These are phyloP conservation scores for Umimayanthus chanpuru DNA, from an alignment of 92 coral and sea anemone species.

Conservation along the genomic window DNA sequence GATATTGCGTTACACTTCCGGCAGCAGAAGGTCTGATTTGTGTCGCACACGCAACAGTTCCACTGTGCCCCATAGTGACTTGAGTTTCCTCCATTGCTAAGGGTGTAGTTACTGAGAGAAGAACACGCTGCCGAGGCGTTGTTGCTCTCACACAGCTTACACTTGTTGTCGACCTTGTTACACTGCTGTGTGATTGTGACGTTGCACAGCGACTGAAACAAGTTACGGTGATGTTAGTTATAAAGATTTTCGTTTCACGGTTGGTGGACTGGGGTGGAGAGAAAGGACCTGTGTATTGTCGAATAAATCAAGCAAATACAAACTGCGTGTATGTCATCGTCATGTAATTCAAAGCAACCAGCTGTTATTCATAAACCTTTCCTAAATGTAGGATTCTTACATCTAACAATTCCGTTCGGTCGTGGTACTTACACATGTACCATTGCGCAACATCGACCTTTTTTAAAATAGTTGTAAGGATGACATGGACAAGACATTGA, in stretches of 20 bases:
- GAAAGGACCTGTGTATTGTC: too few relatives aligned
- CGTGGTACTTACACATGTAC: too few relatives aligned
- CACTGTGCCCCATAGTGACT: constrained; percentile 23
- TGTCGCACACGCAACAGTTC: constrained; percentile 64
- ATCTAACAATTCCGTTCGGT: too few relatives aligned
- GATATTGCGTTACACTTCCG: constrained; percentile 43
- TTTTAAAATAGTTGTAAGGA: too few relatives aligned
- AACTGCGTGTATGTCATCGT: too few relatives aligned
- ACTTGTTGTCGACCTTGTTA: neutral
- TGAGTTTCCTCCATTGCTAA: neutral
- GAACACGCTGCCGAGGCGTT: neutral
- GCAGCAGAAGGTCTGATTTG: constrained; percentile 61
- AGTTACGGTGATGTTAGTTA: neutral
- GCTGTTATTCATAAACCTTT: too few relatives aligned
- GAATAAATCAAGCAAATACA: too few relatives aligned
- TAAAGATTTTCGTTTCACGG: too few relatives aligned
- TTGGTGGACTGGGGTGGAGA: neutral
- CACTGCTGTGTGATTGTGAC: neutral
- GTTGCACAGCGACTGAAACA: constrained; percentile 16
- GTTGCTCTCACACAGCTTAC: neutral
- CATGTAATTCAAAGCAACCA: too few relatives aligned
- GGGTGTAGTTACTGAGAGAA: neutral
- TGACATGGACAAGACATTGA: too few relatives aligned
- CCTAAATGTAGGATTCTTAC: too few relatives aligned
- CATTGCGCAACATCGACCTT: too few relatives aligned